Evolutionary conservation across 2,797 vertebrate genomes (phyloP).

Genomic region (Dendrocincla fuliginosa): DNA sequence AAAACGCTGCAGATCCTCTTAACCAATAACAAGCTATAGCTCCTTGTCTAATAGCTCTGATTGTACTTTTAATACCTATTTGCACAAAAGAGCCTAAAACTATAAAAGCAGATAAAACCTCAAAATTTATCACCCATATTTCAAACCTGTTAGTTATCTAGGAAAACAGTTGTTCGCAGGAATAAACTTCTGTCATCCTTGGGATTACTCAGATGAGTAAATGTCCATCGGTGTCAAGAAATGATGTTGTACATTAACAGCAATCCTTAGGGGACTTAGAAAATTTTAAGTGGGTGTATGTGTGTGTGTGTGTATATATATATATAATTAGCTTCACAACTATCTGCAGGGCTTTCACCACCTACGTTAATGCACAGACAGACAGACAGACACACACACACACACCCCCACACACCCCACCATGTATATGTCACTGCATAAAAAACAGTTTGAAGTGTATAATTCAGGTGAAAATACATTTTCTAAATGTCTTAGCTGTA

Average conservation of each 20-base stretch:
- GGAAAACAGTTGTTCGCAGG: conserved; percentile 14
- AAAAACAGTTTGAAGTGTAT: not conserved
- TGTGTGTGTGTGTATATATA: not conserved
- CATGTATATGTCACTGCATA: not conserved
- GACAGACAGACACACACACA: not conserved
- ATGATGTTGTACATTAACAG: not conserved
- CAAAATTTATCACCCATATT: conserved; percentile 17
- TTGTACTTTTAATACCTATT: conserved; percentile 68
- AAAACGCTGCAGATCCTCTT: conserved; percentile 62
- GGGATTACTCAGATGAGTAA: conserved; percentile 42
- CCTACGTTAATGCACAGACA: not conserved
- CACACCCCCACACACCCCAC: not conserved
- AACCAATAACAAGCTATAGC: conserved; percentile 77
- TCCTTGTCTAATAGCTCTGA: conserved; percentile 79
- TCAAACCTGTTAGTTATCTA: not conserved
- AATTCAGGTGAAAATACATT: conserved; percentile 33
- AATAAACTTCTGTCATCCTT: conserved; percentile 34
- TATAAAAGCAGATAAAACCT: conserved; percentile 31
- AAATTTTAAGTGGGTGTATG: conserved; percentile 27
- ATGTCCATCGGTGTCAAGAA: conserved; percentile 18
- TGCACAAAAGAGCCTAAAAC: conserved; percentile 34
- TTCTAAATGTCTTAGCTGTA: conserved; percentile 41
- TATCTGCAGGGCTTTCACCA: conserved; percentile 30
- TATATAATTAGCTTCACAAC: conserved; percentile 34
- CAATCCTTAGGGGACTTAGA: not conserved